Conservation (phyloP, 2,888 invertebrate genomes). For the Drosophila rellima region DNA sequence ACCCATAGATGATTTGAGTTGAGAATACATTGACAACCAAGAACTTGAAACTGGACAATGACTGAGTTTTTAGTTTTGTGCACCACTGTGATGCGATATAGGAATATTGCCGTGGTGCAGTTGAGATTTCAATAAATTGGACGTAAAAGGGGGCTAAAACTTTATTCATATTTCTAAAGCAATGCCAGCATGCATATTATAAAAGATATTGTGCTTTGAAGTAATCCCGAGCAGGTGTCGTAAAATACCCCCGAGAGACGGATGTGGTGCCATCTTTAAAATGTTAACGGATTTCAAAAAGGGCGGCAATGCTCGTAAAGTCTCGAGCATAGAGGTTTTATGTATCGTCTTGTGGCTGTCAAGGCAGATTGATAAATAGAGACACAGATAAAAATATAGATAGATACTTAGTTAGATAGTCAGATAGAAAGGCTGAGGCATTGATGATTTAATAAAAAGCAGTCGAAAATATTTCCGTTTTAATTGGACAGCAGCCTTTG, state of each 20-base stretch:
- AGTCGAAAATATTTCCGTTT: slow-evolving; percentile 63
- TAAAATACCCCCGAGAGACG: slow-evolving; percentile 36
- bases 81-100: too few relatives aligned
- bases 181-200: slow-evolving; percentile 16
- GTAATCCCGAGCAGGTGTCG: slow-evolving; percentile 41
- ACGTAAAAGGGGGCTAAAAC: slow-evolving; percentile 52
- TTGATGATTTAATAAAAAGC: slow-evolving; percentile 37
- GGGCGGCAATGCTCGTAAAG: slow-evolving; percentile 55
- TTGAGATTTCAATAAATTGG: slow-evolving; percentile 46
- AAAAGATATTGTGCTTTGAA: slow-evolving; percentile 9
- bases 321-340: slow-evolving; percentile 47
- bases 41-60: slow-evolving; percentile 9
- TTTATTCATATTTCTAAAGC: slow-evolving; percentile 47
- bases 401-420: slow-evolving; percentile 4
- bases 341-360: slow-evolving; percentile 45
- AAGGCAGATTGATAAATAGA: slow-evolving; percentile 14
- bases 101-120: too few relatives aligned
- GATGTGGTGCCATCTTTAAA: slow-evolving; percentile 36
- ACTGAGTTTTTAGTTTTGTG: slow-evolving; percentile 5
- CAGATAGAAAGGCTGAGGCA: slow-evolving; percentile 4
- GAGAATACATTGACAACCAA: not conserved
- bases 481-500: slow-evolving; percentile 60
- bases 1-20: not conserved
- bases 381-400: slow-evolving; percentile 21
- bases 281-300: slow-evolving; percentile 41